Evolutionary conservation across 2,888 invertebrate species (phyloP).

Genomic region (Auanema freiburgensis): DNA sequence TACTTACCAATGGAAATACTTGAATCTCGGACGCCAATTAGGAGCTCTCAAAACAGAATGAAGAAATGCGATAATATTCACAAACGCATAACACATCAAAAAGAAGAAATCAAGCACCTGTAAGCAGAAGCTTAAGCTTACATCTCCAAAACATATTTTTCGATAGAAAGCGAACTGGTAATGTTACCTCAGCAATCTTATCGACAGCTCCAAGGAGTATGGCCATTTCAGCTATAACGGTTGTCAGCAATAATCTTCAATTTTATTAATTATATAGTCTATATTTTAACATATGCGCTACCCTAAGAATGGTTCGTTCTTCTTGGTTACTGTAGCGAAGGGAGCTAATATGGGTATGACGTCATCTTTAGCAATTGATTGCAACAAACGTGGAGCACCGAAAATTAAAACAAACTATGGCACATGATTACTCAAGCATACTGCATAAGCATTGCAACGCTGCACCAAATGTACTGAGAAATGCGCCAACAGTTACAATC

Average conservation of each 20-base stretch:
- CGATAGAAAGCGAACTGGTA: background rate
- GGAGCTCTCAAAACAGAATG: slow-evolving; percentile 91
- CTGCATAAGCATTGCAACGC: slow-evolving; percentile 84
- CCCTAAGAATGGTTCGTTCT: slow-evolving; percentile 91
- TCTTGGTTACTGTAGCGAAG: slow-evolving; percentile 89
- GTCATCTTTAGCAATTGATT: slow-evolving; percentile 95
- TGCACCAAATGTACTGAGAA: slow-evolving; percentile 94
- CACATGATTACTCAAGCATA: slow-evolving; percentile 19
- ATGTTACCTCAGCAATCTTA: slow-evolving; percentile 83
- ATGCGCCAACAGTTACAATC: slow-evolving; percentile 96
- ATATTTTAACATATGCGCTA: slow-evolving; percentile 9
- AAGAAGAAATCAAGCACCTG: slow-evolving; percentile 77
- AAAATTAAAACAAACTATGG: slow-evolving; percentile 17
- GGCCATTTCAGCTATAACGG: slow-evolving; percentile 69
- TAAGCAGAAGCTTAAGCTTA: background rate
- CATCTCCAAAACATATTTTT: slow-evolving; percentile 6
- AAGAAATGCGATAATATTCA: slow-evolving; percentile 95
- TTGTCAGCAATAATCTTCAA: slow-evolving; percentile 79
- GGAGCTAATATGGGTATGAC: slow-evolving; percentile 93
- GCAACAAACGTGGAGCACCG: slow-evolving; percentile 72
- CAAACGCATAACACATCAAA: slow-evolving; percentile 99
- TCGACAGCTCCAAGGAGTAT: slow-evolving; percentile 94
- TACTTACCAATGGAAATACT: slow-evolving; percentile 91
- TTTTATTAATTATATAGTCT: background rate
- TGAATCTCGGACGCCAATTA: slow-evolving; percentile 97